Evolutionary conservation across 1,140 invertebrate genomes (phyloP), one percentile per base, ranked within the genome.

Genomic region (Melitaea cinxia): DNA sequence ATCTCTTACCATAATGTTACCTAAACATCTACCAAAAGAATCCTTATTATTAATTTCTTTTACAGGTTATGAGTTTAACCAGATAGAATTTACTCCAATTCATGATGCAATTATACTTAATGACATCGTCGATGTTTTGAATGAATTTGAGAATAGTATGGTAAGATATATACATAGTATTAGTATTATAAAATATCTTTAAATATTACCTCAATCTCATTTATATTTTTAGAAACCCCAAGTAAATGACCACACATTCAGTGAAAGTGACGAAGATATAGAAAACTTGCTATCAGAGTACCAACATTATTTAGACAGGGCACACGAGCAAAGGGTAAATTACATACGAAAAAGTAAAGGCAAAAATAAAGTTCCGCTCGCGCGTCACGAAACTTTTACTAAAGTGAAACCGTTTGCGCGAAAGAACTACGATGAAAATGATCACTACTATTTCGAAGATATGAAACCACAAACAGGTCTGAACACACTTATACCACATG

Each of bases 331-430:
- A 61, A 75, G 74, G 45, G 52, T 71, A 45, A 72, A 71, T 56
- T 84, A 88, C 42, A 54, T 80, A 23, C 77, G 81, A 67, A 88
- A 80, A 64, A 61, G 50, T 53, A 85, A 83, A 73, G 39, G 53
- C 17, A 89, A 89, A 78, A 89, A 88, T 49, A 86, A 83, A 75
- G 75, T 88, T n/a, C 83, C 85, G 7, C 62, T 73, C 14, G n/a
- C 78, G 15, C 85, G 77, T 12, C 79, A 73, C 45, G 85, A 88
- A 15, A 82, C 70, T 56, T 88, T 68, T 61, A 57, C 65, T 3
- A 89, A 86, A 68, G 56, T 67, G 4, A 79, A 80, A 57, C 26
- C 77, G 15, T 59, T 49, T 30, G n/a, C 57, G 1, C 68, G 52
- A 63, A 73, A 70, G 45, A 68, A 64, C 59, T 68, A 73, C 59